Base-by-base conservation (phyloP, 2,113 vertebrate species). In the Tenrec ecaudatus region DNA sequence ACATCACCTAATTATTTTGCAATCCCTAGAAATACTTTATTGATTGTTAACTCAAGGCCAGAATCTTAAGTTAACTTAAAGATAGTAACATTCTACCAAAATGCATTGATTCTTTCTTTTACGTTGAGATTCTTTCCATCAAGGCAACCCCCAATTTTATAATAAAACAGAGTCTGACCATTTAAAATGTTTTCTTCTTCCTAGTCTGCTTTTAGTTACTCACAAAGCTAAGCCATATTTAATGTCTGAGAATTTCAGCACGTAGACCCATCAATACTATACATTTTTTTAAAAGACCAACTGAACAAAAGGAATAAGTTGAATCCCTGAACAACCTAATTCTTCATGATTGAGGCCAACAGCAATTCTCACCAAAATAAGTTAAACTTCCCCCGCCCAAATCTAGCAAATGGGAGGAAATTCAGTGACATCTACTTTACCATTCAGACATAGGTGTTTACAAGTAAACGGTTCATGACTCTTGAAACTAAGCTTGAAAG, bases 201-300 rank as follows among this genome's bases (percentile, higher is more conserved):
- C 7, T 2, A 69, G 6, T 31, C 10, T 82, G 20, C 27, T 93
- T 85, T 93, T 82, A 89, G 58, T 93, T 33, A 31, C 36, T 86
- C 38, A 80, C 69, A 90, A 92, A 82, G 20, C 33, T 81, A 89
- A 87, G 60, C 88, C 31, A 73, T 60, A 92, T 43, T 80, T 76
- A 83, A 64, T 78, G 38, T 4, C 25, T 86, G 69, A 66, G 64
- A 83, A 86, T 6, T 76, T 81, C 25, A 76, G 43, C 73, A 78
- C 79, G 19, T 75, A 22, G 76, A 2, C 73, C 5, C 22, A 82
- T 91, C 17, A 78, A 23, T 77, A 64, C 20, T 79, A 20, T 38
- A 78, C 87, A 88, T 93, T 86, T 53, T 53, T 53, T 86, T 88
- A 11, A 90, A 95, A 86, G n/a, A 93, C 75, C 10, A 22, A 73